Percentiles rank a stretch among this genome's conserved stretches.
Evolutionary conservation across 2,888 invertebrate genomes (phyloP).

Genomic region (Lasioglossum marginatum): DNA sequence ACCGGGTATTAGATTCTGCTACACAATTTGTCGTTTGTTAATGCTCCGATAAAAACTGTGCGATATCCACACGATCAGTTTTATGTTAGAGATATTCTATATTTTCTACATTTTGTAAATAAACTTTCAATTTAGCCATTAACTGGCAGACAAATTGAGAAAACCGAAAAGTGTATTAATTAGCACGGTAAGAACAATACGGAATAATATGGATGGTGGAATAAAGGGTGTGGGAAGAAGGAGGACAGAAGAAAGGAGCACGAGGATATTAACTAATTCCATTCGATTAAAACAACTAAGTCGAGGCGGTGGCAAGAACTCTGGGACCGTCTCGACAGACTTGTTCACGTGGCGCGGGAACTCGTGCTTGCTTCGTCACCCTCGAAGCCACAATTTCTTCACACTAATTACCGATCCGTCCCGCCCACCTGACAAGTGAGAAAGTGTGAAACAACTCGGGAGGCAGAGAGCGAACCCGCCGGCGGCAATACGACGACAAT

Average conservation of each 20-base stretch:
- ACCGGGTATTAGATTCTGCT: background rate
- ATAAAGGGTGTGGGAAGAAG: background rate
- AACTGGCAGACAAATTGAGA: background rate
- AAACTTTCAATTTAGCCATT: background rate
- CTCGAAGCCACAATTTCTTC: slow-evolving; percentile 63
- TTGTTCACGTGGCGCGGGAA: slow-evolving; percentile 61
- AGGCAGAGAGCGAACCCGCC: background rate
- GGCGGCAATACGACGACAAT: background rate
- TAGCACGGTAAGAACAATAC: background rate
- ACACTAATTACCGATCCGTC: slow-evolving; percentile 66
- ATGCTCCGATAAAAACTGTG: background rate
- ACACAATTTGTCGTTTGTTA: background rate
- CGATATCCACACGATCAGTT: background rate
- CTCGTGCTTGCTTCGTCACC: slow-evolving; percentile 70
- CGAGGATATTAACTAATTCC: slow-evolving; percentile 58
- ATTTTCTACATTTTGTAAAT: background rate
- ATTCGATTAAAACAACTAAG: slow-evolving; percentile 65
- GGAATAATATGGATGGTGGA: background rate
- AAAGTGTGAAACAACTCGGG: slow-evolving; percentile 56
- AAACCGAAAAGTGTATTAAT: background rate
- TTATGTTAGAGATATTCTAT: too few species aligned
- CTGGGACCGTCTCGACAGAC: slow-evolving; percentile 58
- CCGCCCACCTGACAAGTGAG: slow-evolving; percentile 67
- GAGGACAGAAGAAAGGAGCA: background rate
- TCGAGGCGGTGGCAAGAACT: slow-evolving; percentile 49